Evolutionary conservation across 2,888 invertebrate species (phyloP), one percentile per base, ranked within the genome.

Genomic region (Pandemis cinnamomeana): DNA sequence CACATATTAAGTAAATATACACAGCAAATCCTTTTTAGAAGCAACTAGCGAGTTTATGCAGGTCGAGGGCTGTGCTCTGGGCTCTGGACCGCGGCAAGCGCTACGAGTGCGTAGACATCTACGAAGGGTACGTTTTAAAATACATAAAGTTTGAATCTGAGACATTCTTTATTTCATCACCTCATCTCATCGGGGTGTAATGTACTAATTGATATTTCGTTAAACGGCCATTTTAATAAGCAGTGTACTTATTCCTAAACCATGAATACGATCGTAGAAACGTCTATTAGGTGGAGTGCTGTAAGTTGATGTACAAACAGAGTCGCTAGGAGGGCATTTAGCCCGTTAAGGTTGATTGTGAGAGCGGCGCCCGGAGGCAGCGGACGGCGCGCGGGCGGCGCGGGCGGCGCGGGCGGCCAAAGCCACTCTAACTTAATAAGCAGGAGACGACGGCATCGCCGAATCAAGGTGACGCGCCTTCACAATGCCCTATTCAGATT

Each of bases 401-500:
- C 81, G 79, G 83, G 80, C 86, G 85, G 88, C 87, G 83, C 85
- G 84, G 86, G 82, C 84, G 83, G 87, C 82, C 84, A 83, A 83
- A 87, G 87, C 85, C 89, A 87, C 88, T 89, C 89, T 92, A 92
- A 93, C 91, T 92, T 91, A 93, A 91, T 92, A 93, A 89, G 87
- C 85, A 88, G 83, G 86, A 89, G 84, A 86, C 89, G 88, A 84
- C 86, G 83, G 77, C 79, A 77, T 83, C 87, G 85, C 87, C 86
- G 91, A 91, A 91, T 89, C 90, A 93, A 93, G 93, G 92, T 93
- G 92, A 91, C 91, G 92, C 89, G 89, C 88, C 87, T 88, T 89
- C 88, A 94, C 93, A 94, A 94, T 92, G 86, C 91, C 86, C 93
- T 90, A 93, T 94, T 93, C 93, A 93, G 87, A 93, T 93, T 92